Evolutionary conservation across 2,888 invertebrate species (phyloP).

Genomic region (Margaritifera margaritifera): DNA sequence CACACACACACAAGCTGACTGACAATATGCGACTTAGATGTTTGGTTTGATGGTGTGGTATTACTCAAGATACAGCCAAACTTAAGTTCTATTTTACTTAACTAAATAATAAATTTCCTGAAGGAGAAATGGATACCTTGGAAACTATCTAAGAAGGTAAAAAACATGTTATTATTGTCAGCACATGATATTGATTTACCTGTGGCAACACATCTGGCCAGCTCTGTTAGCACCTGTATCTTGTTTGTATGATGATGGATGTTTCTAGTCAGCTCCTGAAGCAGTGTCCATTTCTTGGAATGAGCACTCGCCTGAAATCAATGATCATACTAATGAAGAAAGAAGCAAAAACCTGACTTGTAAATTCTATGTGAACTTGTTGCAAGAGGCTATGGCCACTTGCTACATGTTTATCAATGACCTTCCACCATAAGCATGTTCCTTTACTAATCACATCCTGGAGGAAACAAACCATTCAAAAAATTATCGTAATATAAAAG

Average conservation of each 20-base stretch:
- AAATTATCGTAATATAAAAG: no score
- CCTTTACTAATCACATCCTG: no score
- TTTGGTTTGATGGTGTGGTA: no score
- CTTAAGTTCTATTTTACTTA: neutral
- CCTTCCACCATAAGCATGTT: no score
- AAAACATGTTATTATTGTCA: no score
- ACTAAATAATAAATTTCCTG: neutral
- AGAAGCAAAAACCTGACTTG: neutral
- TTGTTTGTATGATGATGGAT: conserved; percentile 78
- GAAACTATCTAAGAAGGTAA: no score
- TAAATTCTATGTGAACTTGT: neutral
- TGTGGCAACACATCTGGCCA: conserved; percentile 79
- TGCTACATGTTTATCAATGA: no score
- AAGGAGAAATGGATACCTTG: no score
- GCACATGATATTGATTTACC: conserved; percentile 37
- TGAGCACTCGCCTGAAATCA: conserved; percentile 71
- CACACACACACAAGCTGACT: conserved; percentile 7
- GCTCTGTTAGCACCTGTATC: conserved; percentile 80
- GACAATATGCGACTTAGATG: conserved; percentile 9
- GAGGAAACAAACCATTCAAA: no score
- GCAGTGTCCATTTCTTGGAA: conserved; percentile 80
- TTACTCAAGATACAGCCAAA: neutral
- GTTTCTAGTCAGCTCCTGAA: conserved; percentile 79
- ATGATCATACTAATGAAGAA: neutral
- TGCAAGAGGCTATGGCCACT: no score